Evolutionary conservation across 2,797 vertebrate species (phyloP).

Genomic region (Syngnathus acus): DNA sequence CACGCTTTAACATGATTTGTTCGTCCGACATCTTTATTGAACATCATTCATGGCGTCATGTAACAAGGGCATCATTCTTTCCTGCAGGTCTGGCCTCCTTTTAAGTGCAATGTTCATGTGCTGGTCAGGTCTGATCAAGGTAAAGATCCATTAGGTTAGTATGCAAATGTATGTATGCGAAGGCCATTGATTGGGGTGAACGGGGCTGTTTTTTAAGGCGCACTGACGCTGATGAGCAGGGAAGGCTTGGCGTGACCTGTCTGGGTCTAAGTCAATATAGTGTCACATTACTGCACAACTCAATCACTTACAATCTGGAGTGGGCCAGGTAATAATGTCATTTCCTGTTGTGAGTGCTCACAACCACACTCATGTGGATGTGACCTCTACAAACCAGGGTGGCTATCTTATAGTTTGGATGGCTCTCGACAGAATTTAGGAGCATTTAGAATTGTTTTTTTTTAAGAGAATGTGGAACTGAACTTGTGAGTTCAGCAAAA

Average conservation of each 20-base stretch:
- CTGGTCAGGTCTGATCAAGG: constrained; percentile 59
- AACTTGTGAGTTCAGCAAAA: too few species aligned
- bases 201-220: constrained; percentile 45
- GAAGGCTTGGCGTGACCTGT: constrained; percentile 73
- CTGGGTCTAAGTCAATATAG: constrained; percentile 71
- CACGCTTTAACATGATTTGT: not conserved
- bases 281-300: constrained; percentile 70
- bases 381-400: constrained; percentile 40
- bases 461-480: too few species aligned
- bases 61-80: not conserved
- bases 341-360: constrained; percentile 37
- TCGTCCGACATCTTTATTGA: not conserved
- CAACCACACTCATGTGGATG: constrained; percentile 33
- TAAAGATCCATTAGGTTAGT: constrained; percentile 66
- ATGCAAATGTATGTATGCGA: constrained; percentile 75
- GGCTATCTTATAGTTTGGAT: not conserved
- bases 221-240: constrained; percentile 64
- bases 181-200: constrained; percentile 66
- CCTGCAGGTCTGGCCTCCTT: constrained; percentile 19
- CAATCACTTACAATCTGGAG: constrained; percentile 68
- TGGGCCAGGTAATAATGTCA: constrained; percentile 58
- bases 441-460: too few species aligned
- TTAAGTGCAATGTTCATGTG: constrained; percentile 32
- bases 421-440: not conserved
- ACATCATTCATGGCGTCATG: not conserved